Evolutionary conservation across 1,140 invertebrate genomes (phyloP), one percentile per base, ranked within the genome.

Genomic region (Heterodera schachtii): DNA sequence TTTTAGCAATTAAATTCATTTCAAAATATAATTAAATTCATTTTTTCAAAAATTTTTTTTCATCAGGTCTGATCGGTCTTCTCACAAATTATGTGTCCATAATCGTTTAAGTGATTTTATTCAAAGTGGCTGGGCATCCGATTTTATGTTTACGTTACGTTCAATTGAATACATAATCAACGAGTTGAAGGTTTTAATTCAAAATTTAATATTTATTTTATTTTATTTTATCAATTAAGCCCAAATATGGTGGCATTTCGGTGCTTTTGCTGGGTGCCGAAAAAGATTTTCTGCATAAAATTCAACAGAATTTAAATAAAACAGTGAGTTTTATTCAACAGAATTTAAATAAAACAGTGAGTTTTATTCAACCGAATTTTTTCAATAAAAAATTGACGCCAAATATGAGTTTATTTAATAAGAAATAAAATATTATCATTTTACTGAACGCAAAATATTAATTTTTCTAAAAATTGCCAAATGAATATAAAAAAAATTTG

Each of bases 1-100:
- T n/a, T n/a, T n/a, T n/a, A n/a, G n/a, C n/a, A n/a, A n/a, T n/a
- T n/a, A n/a, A n/a, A n/a, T n/a, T n/a, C n/a, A n/a, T n/a, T n/a
- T n/a, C n/a, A n/a, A n/a, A n/a, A n/a, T n/a, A n/a, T n/a, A n/a
- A n/a, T n/a, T n/a, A n/a, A n/a, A n/a, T 75, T 9, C 43, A 77
- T 16, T 76, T 11, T 77, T n/a, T 19, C 46, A 6, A 47, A 43
- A 4, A 69, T n/a, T n/a, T n/a, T n/a, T n/a, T n/a, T n/a, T n/a
- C n/a, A n/a, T n/a, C 60, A 41, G 9, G 67, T n/a, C 21, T 52
- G 70, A 70, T 43, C 21, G 64, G 70, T 44, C 66, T n/a, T 44
- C 64, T 6, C 6, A 78, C 47, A 78, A 78, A 78, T 78, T 78
- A 19, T 78, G 76, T 46, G 76, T 78, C 19, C 70, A 69, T 47